A percentile compares a stretch with the other conserved stretches of the same genome.
Conservation (phyloP, 2,888 invertebrate species). For the Tyria jacobaeae region DNA sequence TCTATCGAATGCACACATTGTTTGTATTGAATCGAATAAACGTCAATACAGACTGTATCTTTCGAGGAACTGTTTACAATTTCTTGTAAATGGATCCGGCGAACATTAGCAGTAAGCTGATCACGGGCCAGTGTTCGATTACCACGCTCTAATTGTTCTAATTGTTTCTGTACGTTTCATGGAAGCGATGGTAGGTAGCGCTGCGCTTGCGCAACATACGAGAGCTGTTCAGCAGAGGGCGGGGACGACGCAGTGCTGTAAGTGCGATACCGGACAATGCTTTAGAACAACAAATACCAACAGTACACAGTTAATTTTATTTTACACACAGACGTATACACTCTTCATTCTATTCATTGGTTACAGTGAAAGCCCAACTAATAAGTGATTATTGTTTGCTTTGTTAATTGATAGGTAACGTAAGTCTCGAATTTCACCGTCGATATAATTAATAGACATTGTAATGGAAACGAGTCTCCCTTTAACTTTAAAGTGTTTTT, state of each 20-base stretch:
- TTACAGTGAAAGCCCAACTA: constrained; percentile 8
- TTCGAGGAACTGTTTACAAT: constrained; percentile 11
- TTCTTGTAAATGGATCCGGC: constrained; percentile 10
- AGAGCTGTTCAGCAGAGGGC: neutral
- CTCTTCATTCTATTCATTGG: neutral
- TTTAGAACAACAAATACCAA: neutral
- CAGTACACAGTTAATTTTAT: constrained; percentile 1
- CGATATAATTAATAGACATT: neutral
- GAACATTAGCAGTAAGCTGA: constrained; percentile 17
- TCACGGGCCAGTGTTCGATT: constrained; percentile 14
- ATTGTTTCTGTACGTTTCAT: constrained; percentile 21
- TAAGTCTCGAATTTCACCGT: constrained; percentile 3
- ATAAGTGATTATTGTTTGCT: constrained; percentile 6
- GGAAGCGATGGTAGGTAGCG: constrained; percentile 3
- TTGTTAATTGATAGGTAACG: constrained; percentile 12
- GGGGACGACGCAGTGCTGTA: neutral
- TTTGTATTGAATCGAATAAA: constrained; percentile 3
- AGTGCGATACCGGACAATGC: constrained; percentile 2
- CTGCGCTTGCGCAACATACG: constrained; percentile 13
- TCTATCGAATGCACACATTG: neutral
- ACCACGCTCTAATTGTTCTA: constrained; percentile 18
- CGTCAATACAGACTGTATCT: constrained; percentile 3
- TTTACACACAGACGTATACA: neutral
- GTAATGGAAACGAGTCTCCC: neutral
- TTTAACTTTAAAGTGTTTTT: neutral